Evolutionary conservation across 2,797 vertebrate genomes (phyloP), one percentile per base, ranked within the genome.

Genomic region (Cynopterus sphinx): DNA sequence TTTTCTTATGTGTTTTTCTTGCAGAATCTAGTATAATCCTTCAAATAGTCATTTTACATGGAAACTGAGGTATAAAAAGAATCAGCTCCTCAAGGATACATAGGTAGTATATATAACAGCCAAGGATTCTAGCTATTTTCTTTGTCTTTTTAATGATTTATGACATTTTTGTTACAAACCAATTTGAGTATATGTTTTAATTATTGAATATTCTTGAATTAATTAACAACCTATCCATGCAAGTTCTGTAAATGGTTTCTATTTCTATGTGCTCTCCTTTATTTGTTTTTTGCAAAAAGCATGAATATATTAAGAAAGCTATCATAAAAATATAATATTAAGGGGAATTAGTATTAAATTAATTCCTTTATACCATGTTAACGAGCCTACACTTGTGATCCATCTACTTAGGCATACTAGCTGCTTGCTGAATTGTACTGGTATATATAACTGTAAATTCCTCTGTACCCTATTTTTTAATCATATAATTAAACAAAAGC

Each of bases 401-500:
- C 95, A 96, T 97, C 94, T 97, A 81, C 98, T 97, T 97, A 92
- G 96, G 95, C 91, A 97, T 96, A 96, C 92, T 97, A 96, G 97
- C 97, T 97, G 97, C 97, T 97, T 96, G 95, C 96, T 98, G 84
- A 96, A 92, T 98, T 98, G 61, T 98, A 96, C 87, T 95, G 65
- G 94, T 97, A 78, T 97, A 98, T 98, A 98, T 98, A 98, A 98
- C 98, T 97, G 96, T 97, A 98, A 98, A 98, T 98, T 98, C 98
- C 94, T 98, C 95, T 98, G 2, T 98, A 98, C 98, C 98, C 98
- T 98, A 96, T 97, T 98, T 98, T 98, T 97, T 94, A 98, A 98
- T 98, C 96, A 98, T 98, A 98, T 98, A 97, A 97, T 98, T 98
- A 98, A 98, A 98, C 98, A 98, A 98, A 98, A 97, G 98, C 98